A percentile compares a stretch with the other conserved stretches of the same genome.
phyloP scores from a whole-genome alignment of 1,140 invertebrate species.

The Magallana ariakensis region DNA sequence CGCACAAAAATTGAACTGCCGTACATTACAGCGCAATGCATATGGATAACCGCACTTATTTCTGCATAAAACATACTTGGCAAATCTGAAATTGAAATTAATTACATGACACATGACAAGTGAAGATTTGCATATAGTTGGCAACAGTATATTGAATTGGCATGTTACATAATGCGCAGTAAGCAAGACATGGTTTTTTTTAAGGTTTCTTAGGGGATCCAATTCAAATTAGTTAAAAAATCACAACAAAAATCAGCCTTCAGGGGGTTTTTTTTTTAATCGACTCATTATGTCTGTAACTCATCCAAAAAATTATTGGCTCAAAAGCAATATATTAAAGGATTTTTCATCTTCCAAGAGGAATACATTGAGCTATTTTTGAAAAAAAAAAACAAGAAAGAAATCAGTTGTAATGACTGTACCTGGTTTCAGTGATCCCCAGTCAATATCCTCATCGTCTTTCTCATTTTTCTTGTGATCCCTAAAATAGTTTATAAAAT shows the following conservation, averaged over 20 bases:
- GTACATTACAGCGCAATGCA: slow-evolving; percentile 18
- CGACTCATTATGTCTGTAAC: too few species aligned
- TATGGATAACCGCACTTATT: neutral
- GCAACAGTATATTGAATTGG: neutral
- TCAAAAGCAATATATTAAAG: too few species aligned
- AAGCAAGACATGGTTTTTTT: neutral
- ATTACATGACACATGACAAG: slow-evolving; percentile 8
- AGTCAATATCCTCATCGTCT: slow-evolving; percentile 93
- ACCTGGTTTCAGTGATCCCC: slow-evolving; percentile 85
- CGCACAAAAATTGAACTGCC: slow-evolving; percentile 20
- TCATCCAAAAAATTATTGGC: neutral
- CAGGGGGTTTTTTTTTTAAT: too few species aligned
- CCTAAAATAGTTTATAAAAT: neutral
- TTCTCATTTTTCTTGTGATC: slow-evolving; percentile 92
- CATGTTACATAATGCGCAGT: neutral
- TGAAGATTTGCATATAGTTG: neutral
- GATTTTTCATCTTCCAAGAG: too few species aligned
- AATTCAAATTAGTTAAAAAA: neutral
- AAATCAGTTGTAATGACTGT: neutral
- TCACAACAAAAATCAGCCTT: slow-evolving; percentile 28
- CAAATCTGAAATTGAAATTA: slow-evolving; percentile 32
- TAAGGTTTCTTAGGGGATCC: neutral
- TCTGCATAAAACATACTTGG: slow-evolving; percentile 15
- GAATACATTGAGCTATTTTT: too few species aligned
- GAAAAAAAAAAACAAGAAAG: too few species aligned